Conservation (phyloP, 2,113 vertebrate species). For the Vombatus ursinus region DNA sequence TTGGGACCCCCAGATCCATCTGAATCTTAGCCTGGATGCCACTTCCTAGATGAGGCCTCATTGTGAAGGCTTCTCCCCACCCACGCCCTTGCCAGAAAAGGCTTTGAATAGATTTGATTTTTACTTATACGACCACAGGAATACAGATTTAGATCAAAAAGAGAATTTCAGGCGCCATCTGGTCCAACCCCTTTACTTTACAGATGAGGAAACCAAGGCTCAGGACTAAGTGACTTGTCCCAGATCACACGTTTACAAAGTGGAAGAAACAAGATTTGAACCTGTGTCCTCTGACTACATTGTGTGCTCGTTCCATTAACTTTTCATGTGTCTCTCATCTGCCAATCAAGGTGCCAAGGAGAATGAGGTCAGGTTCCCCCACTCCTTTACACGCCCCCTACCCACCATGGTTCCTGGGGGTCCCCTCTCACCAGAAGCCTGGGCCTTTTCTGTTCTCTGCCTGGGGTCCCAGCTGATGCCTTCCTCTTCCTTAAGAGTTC, state of each 20-base stretch:
- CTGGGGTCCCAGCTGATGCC: neutral
- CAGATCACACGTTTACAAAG: neutral
- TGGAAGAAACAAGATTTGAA: neutral
- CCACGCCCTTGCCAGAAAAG: too few relatives aligned
- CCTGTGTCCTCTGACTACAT: neutral
- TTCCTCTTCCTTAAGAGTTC: neutral
- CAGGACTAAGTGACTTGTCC: neutral
- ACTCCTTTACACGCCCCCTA: too few relatives aligned
- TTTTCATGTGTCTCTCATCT: neutral
- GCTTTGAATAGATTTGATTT: neutral
- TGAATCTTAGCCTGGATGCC: neutral
- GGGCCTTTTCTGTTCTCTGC: too few relatives aligned
- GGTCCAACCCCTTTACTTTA: neutral
- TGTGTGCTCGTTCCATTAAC: neutral
- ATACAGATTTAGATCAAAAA: neutral
- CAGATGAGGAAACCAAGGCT: neutral
- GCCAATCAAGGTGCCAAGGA: too few relatives aligned
- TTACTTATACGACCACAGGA: neutral
- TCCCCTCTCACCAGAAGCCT: too few relatives aligned
- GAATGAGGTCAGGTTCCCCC: neutral
- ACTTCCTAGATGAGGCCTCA: neutral
- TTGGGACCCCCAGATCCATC: neutral
- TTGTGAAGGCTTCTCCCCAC: neutral
- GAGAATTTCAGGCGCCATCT: neutral
- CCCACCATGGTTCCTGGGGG: too few relatives aligned